A percentile compares a stretch with the other conserved stretches of the same genome.
phyloP scores from a whole-genome alignment of 2,888 invertebrate species.

The Phaedon cochleariae region DNA sequence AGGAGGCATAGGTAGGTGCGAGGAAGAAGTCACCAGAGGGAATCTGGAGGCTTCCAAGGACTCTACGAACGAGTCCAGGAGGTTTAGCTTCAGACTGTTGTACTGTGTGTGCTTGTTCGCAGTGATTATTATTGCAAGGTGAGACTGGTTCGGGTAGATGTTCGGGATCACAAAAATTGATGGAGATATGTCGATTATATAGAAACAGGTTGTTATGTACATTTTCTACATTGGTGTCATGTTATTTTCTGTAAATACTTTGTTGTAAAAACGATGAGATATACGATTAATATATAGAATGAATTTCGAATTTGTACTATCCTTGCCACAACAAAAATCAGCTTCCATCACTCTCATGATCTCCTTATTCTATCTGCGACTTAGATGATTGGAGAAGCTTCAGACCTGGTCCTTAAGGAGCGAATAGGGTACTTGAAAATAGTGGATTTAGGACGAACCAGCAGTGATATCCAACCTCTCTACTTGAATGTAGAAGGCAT shows the following conservation, averaged over 20 bases:
- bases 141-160: constrained; percentile 36
- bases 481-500: too few relatives aligned
- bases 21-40: constrained; percentile 73
- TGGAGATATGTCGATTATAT: too few relatives aligned
- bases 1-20: constrained; percentile 72
- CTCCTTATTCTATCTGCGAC: too few relatives aligned
- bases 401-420: not conserved
- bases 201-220: not conserved
- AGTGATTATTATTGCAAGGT: constrained; percentile 43
- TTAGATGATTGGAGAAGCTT: not conserved
- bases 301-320: too few relatives aligned
- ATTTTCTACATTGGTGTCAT: constrained; percentile 9
- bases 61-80: constrained; percentile 29
- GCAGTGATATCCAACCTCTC: too few relatives aligned
- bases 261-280: constrained; percentile 13
- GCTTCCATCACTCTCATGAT: too few relatives aligned
- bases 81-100: constrained; percentile 38
- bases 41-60: constrained; percentile 68
- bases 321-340: too few relatives aligned
- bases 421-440: too few relatives aligned
- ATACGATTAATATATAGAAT: constrained; percentile 12
- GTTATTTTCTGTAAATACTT: constrained; percentile 9
- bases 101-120: constrained; percentile 38
- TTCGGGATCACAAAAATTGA: not conserved
- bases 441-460: too few relatives aligned